Evolutionary conservation across 2,888 invertebrate genomes (phyloP).

Genomic region (Caenorhabditis plicata): DNA sequence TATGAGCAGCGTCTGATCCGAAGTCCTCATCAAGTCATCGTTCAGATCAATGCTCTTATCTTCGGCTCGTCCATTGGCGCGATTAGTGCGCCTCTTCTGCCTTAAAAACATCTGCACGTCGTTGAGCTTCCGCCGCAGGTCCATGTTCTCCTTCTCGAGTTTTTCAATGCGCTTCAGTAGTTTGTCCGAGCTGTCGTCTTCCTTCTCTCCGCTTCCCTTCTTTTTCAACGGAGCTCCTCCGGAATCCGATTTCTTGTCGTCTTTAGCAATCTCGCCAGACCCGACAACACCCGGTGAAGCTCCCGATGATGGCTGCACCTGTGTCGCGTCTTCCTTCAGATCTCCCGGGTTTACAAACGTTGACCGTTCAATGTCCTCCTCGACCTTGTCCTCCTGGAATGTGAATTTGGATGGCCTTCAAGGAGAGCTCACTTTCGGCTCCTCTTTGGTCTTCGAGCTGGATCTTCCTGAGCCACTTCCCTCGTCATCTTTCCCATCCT

Average conservation of each 20-base stretch:
- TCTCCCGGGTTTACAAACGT: too few relatives aligned
- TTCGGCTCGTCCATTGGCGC: background rate
- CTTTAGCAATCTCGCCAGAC: background rate
- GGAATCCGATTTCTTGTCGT: background rate
- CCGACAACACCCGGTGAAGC: too few relatives aligned
- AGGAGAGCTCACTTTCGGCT: too few relatives aligned
- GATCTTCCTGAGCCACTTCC: background rate
- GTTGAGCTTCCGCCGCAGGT: background rate
- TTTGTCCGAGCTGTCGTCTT: background rate
- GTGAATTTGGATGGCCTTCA: too few relatives aligned
- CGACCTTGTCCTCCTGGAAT: too few relatives aligned
- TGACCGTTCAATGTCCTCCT: too few relatives aligned
- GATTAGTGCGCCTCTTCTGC: background rate
- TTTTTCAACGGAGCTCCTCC: background rate
- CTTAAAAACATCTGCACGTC: constrained; percentile 3
- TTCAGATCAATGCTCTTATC: background rate
- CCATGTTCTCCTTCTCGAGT: constrained; percentile 1
- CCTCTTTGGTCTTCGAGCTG: too few relatives aligned
- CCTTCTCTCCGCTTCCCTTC: background rate
- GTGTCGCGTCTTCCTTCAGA: too few relatives aligned
- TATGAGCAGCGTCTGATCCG: background rate
- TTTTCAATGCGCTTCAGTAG: background rate
- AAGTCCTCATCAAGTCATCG: background rate
- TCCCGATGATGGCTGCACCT: too few relatives aligned
- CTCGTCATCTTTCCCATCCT: background rate